These are phyloP conservation scores for Ellobius talpinus DNA, from an alignment of 2,113 vertebrate species.

Conservation along the genomic window DNA sequence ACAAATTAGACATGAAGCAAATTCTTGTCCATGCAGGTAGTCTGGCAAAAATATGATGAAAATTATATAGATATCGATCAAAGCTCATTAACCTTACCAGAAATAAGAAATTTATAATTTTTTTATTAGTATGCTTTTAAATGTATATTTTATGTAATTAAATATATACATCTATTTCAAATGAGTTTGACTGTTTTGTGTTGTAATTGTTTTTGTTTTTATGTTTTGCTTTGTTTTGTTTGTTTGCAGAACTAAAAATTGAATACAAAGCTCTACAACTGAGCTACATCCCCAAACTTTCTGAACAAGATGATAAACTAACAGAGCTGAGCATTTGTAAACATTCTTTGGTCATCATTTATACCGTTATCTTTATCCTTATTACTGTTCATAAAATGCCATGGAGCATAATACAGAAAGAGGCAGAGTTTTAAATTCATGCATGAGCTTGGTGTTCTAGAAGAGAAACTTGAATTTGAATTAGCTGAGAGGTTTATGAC, in stretches of 20 bases:
- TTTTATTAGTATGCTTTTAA: neutral
- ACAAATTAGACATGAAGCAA: slow-evolving; percentile 3
- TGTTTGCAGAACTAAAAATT: neutral
- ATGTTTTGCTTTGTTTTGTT: neutral
- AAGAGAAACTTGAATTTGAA: neutral
- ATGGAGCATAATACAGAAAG: neutral
- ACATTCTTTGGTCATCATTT: slow-evolving; percentile 7
- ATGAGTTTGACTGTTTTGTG: neutral
- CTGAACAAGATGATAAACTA: slow-evolving; percentile 38
- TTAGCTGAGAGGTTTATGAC: neutral
- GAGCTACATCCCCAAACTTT: too few relatives aligned
- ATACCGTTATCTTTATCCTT: neutral
- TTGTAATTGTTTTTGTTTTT: neutral
- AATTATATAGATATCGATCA: slow-evolving; percentile 9
- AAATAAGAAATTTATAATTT: slow-evolving; percentile 8
- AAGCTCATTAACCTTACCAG: neutral
- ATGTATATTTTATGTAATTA: neutral
- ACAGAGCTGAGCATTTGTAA: neutral
- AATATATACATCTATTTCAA: neutral
- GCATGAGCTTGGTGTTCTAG: neutral
- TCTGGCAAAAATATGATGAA: neutral
- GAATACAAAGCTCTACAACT: neutral
- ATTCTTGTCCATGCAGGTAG: neutral
- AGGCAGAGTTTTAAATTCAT: neutral
- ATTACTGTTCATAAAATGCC: neutral